These are phyloP conservation scores for human DNA, from an alignment of 2,113 vertebrate species.

Conservation along the genomic window DNA sequence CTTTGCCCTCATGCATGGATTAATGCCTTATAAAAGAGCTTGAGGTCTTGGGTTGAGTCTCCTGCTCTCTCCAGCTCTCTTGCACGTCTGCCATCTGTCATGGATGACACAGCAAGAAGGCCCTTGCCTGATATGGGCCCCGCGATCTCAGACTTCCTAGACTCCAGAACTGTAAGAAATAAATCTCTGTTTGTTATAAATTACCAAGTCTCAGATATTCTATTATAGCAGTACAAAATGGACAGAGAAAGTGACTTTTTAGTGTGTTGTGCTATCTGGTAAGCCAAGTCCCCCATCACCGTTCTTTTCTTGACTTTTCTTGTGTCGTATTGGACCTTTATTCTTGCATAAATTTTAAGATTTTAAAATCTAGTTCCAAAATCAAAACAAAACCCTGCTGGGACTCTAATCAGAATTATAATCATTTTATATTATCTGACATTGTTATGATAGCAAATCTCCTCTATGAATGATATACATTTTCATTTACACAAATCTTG, in stretches of 20 bases:
- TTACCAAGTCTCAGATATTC: too few relatives aligned
- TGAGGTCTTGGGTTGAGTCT: too few relatives aligned
- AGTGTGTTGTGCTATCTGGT: background rate
- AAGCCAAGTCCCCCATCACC: background rate
- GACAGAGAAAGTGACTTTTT: background rate
- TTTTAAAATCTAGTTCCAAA: background rate
- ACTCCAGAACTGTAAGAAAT: too few relatives aligned
- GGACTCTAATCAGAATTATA: background rate
- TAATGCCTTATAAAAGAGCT: too few relatives aligned
- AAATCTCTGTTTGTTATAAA: too few relatives aligned
- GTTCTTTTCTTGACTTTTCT: background rate
- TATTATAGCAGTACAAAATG: too few relatives aligned
- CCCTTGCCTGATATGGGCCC: too few relatives aligned
- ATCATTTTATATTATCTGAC: background rate
- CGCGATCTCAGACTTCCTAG: too few relatives aligned
- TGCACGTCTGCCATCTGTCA: too few relatives aligned
- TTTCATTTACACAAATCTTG: background rate
- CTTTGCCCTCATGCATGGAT: background rate
- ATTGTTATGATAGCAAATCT: background rate
- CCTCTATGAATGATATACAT: background rate
- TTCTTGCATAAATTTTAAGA: background rate
- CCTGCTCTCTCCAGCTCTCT: too few relatives aligned
- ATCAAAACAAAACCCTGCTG: background rate
- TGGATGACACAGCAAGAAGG: too few relatives aligned
- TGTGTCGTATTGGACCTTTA: background rate